Evolutionary conservation across 2,113 vertebrate species (phyloP).

Genomic region (Rhinogobius similis): DNA sequence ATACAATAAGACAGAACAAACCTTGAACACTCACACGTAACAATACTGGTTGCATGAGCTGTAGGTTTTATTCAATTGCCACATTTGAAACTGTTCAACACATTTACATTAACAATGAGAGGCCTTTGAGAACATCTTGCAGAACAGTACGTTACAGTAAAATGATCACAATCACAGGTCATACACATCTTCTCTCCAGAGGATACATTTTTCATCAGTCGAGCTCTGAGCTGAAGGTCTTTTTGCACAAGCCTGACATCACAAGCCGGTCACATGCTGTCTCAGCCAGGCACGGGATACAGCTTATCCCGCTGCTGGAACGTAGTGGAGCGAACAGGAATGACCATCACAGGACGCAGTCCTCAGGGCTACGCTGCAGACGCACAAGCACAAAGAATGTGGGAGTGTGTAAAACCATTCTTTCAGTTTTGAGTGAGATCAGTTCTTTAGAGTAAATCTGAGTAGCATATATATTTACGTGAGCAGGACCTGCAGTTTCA

Average conservation of each 20-base stretch:
- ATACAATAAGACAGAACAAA: too few species aligned
- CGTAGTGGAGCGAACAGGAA: slow-evolving; percentile 53
- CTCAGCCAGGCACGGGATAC: slow-evolving; percentile 63
- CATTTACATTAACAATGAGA: too few species aligned
- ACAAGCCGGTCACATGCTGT: slow-evolving; percentile 75
- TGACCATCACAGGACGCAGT: slow-evolving; percentile 71
- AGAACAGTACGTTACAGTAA: too few species aligned
- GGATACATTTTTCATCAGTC: slow-evolving; percentile 1
- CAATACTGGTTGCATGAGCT: too few species aligned
- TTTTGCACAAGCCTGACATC: slow-evolving; percentile 42
- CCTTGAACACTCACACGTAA: too few species aligned
- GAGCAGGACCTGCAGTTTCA: neutral
- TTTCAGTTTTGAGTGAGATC: slow-evolving; percentile 22
- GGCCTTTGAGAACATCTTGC: too few species aligned
- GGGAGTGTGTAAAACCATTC: neutral
- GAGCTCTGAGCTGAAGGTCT: slow-evolving; percentile 29
- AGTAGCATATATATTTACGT: neutral
- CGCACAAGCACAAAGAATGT: neutral
- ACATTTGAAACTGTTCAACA: too few species aligned
- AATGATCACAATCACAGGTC: too few species aligned
- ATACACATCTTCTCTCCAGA: too few species aligned
- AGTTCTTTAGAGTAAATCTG: slow-evolving; percentile 12
- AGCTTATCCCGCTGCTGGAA: slow-evolving; percentile 67
- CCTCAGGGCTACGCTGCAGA: slow-evolving; percentile 39
- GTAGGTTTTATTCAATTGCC: neutral